Base-by-base conservation (phyloP, 2,888 invertebrate genomes). In the Latrodectus elegans region DNA sequence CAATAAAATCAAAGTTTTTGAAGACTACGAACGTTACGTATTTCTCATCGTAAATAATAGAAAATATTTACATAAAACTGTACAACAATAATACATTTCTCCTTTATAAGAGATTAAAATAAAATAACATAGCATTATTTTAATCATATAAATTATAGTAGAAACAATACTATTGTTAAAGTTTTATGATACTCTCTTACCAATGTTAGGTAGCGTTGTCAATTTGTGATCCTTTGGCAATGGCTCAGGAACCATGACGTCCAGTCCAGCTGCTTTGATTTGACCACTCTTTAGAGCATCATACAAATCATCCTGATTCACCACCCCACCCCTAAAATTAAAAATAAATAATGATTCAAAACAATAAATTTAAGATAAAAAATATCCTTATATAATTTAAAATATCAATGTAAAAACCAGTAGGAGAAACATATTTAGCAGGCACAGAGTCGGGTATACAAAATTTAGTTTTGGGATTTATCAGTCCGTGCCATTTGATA, bases 201-300 rank as follows among this genome's bases (percentile, higher is more conserved):
- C 95, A 92, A 97, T 96, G 92, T 98, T 98, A 64, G 94, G 93
- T 51, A 97, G 92, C 84, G 94, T 94, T 38, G 97, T 94, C 97
- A 98, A 93, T 1, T 95, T 95, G 92, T 94, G 95, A 90, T 96
- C 94, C 8, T 95, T 91, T 0, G 97, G 97, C 86, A 98, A 92
- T 0, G 98, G 98, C 92, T 98, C 98, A 0, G 97, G 97, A 1
- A 95, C 95, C 89, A 96, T 97, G 0, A 98, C 98, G 93, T 98
- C 98, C 52, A 98, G 93, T 0, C 97, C 98, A 0, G 98, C 98
- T 0, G 95, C 97, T 91, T 94, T 93, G 78, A 98, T 97, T 8
- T 93, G 94, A 10, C 95, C 94, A 72, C 93, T 94, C 90, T 94
- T 93, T 75, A 98, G 93, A 0, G 97, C 97, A 82, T 94, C 93